phyloP scores from a whole-genome alignment of 2,888 invertebrate genomes.

The Neoaliturus tenellus region DNA sequence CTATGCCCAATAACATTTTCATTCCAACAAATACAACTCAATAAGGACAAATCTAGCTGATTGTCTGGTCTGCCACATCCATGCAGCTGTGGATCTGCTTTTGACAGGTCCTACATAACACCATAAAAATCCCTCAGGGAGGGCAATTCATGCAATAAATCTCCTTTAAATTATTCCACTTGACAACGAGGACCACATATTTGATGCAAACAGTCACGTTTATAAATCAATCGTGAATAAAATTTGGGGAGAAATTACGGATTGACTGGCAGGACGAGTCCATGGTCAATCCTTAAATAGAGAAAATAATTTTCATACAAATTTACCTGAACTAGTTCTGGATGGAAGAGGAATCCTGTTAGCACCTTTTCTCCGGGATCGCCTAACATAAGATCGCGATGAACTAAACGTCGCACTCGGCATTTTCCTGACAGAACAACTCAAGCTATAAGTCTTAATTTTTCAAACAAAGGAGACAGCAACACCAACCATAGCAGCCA shows the following conservation, averaged over 20 bases:
- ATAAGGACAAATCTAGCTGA: neutral
- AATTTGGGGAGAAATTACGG: conserved; percentile 46
- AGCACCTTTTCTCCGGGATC: conserved; percentile 94
- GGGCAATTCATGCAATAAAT: too few species aligned
- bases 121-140: neutral
- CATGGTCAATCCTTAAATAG: conserved; percentile 46
- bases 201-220: too few species aligned
- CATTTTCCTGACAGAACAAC: conserved; percentile 78
- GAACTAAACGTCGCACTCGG: conserved; percentile 97
- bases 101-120: conserved; percentile 34
- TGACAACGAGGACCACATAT: too few species aligned
- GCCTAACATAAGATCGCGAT: conserved; percentile 93
- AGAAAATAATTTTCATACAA: conserved; percentile 32
- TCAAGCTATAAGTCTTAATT: neutral
- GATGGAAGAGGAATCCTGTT: conserved; percentile 90
- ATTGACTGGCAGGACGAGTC: conserved; percentile 56
- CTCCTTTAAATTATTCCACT: too few species aligned
- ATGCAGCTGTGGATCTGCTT: neutral
- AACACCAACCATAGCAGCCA: conserved; percentile 85
- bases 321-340: conserved; percentile 85
- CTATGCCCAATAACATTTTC: too few species aligned
- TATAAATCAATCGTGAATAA: neutral
- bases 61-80: neutral
- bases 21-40: too few species aligned
- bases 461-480: conserved; percentile 87